phyloP scores from a whole-genome alignment of 2,113 vertebrate species.

The Proteles cristata region DNA sequence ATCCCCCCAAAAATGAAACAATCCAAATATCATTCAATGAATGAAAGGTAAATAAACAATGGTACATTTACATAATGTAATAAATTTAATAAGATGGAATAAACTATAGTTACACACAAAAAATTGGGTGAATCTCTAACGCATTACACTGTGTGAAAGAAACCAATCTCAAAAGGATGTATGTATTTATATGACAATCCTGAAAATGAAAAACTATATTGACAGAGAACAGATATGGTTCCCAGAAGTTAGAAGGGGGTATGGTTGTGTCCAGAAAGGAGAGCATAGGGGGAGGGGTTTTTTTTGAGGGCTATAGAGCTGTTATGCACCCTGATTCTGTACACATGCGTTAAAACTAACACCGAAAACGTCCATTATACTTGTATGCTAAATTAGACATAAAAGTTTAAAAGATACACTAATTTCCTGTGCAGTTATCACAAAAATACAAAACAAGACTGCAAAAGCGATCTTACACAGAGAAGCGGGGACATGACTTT shows the following conservation, averaged over 20 bases:
- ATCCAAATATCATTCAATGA: neutral
- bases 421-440: neutral
- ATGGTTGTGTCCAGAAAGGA: neutral
- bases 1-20: neutral
- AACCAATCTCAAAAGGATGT: neutral
- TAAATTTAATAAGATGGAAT: neutral
- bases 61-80: neutral
- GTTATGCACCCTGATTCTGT: neutral
- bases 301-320: no score
- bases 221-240: neutral
- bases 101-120: neutral
- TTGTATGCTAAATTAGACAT: neutral
- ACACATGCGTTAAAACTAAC: neutral
- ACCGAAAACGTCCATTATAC: constrained; percentile 10
- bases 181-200: neutral
- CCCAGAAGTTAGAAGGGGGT: neutral
- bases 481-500: neutral
- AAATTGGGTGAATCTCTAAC: neutral
- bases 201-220: neutral
- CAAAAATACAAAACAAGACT: constrained; percentile 11
- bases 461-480: neutral
- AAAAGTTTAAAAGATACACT: constrained; percentile 4
- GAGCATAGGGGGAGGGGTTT: neutral
- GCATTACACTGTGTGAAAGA: neutral
- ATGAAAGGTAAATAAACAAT: neutral